Percentiles rank a stretch among this genome's conserved stretches.
phyloP scores from a whole-genome alignment of 1,140 invertebrate genomes.

The Asbolus verrucosus region DNA sequence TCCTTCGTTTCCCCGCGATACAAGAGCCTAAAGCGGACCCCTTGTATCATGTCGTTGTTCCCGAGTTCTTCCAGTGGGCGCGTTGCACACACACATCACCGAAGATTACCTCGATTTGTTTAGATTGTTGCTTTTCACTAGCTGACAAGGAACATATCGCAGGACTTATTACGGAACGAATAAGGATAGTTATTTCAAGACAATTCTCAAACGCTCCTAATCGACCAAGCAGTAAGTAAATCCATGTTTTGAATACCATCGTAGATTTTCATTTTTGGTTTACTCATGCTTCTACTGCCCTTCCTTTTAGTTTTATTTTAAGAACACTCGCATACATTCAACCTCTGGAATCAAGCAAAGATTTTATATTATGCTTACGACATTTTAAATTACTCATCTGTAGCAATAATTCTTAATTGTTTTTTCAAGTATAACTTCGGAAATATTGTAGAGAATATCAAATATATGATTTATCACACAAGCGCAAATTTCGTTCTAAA shows the following conservation, averaged over 20 bases:
- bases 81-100: conserved; percentile 30
- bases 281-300: no score
- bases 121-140: conserved; percentile 21
- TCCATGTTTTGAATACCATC: not conserved
- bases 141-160: conserved; percentile 25
- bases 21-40: conserved; percentile 23
- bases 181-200: conserved; percentile 28
- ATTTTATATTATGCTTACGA: no score
- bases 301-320: no score
- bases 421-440: no score
- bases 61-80: conserved; percentile 27
- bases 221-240: conserved; percentile 7
- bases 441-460: no score
- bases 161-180: conserved; percentile 24
- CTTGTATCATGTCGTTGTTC: conserved; percentile 15
- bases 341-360: no score
- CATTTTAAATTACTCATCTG: no score
- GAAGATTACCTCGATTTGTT: conserved; percentile 36
- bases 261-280: conserved; percentile 18
- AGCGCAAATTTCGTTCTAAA: no score
- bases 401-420: no score
- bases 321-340: no score
- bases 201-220: not conserved
- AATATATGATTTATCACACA: no score
- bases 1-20: conserved; percentile 45